These are phyloP conservation scores for Parnassius orleans DNA, from an alignment of 2,888 invertebrate genomes.

Conservation along the genomic window DNA sequence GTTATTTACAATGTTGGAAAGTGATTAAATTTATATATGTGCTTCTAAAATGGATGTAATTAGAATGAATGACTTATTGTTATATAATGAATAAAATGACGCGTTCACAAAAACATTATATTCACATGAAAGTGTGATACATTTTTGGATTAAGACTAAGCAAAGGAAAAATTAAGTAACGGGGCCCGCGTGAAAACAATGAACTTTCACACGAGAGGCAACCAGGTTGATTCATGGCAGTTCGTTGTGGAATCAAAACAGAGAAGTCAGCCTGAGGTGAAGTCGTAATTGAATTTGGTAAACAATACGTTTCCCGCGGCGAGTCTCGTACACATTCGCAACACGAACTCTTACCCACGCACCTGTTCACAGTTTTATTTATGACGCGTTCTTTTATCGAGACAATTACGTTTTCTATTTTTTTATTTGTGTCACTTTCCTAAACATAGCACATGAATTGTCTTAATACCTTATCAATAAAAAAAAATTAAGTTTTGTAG, in stretches of 20 bases:
- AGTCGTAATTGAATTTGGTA: conserved; percentile 71
- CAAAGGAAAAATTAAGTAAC: conserved; percentile 40
- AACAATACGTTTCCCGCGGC: conserved; percentile 70
- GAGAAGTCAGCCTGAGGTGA: conserved; percentile 56
- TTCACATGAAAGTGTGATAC: conserved; percentile 30
- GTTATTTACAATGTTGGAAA: too few relatives aligned
- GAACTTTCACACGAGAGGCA: conserved; percentile 68
- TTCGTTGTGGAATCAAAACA: conserved; percentile 68
- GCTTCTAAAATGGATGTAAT: not conserved
- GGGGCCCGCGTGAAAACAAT: conserved; percentile 63
- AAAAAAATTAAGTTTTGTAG: too few relatives aligned
- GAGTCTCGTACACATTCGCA: conserved; percentile 48
- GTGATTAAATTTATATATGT: too few relatives aligned
- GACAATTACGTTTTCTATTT: conserved; percentile 3
- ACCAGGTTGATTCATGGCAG: conserved; percentile 65
- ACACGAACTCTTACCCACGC: conserved; percentile 47
- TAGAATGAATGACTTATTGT: not conserved
- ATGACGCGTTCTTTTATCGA: conserved; percentile 31
- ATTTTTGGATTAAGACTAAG: conserved; percentile 31
- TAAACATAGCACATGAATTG: too few relatives aligned
- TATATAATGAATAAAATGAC: not conserved
- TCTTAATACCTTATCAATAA: too few relatives aligned
- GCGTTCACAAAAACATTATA: conserved; percentile 11
- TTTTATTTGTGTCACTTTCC: conserved; percentile 2
- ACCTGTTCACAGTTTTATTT: conserved; percentile 59